Conservation (phyloP, 2,888 invertebrate species). For the Calephelis perditalis region DNA sequence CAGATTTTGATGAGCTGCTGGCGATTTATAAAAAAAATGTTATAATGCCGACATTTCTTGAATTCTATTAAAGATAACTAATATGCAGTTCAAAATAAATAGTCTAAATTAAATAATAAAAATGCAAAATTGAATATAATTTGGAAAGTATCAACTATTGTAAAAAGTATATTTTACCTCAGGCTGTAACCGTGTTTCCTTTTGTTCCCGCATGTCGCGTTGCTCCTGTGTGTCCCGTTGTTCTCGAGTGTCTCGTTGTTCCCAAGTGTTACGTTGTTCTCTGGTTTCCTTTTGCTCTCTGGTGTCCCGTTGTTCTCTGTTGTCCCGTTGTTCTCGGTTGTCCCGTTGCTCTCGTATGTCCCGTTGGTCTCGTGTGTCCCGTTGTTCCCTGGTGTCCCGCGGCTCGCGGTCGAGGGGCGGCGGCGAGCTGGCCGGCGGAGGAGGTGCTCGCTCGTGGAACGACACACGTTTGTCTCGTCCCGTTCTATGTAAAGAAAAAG, state of each 20-base stretch:
- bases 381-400: background rate
- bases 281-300: background rate
- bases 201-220: background rate
- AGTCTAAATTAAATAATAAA: too few relatives aligned
- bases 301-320: background rate
- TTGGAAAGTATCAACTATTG: too few relatives aligned
- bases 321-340: background rate
- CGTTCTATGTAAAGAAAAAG: conserved; percentile 24
- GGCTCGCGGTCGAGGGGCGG: conserved; percentile 33
- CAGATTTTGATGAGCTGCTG: too few relatives aligned
- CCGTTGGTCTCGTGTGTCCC: background rate
- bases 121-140: too few relatives aligned
- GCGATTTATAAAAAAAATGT: too few relatives aligned
- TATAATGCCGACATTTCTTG: too few relatives aligned
- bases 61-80: too few relatives aligned
- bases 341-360: background rate
- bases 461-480: conserved; percentile 83
- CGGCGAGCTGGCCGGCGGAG: conserved; percentile 30
- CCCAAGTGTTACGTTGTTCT: background rate
- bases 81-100: too few relatives aligned
- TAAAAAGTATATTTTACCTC: background rate
- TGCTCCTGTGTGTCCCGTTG: background rate
- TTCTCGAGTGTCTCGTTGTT: conserved; percentile 17
- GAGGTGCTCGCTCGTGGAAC: conserved; percentile 81
- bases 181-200: background rate